These are phyloP conservation scores for Corydoras maculifer DNA, from an alignment of 2,113 vertebrate genomes.

Conservation along the genomic window DNA sequence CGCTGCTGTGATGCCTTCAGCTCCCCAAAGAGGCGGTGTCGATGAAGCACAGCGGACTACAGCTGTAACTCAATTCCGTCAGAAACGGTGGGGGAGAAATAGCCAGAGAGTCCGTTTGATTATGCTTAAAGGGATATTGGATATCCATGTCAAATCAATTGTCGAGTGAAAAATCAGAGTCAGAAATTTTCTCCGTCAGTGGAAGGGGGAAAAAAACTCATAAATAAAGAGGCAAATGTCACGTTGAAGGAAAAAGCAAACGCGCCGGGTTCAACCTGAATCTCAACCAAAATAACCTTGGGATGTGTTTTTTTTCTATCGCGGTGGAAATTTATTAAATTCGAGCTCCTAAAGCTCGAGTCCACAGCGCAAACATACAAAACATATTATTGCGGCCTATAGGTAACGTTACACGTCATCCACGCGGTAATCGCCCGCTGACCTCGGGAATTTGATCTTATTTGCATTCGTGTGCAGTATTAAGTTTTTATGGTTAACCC, in stretches of 20 bases:
- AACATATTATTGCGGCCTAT: background rate
- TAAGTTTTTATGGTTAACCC: background rate
- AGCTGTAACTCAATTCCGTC: slow-evolving; percentile 65
- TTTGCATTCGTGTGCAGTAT: slow-evolving; percentile 6
- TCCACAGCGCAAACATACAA: slow-evolving; percentile 13
- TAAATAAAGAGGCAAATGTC: slow-evolving; percentile 59
- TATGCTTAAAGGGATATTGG: slow-evolving; percentile 74
- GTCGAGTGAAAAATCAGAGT: slow-evolving; percentile 61
- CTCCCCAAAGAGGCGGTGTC: slow-evolving; percentile 31
- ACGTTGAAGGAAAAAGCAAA: slow-evolving; percentile 39
- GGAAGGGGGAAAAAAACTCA: slow-evolving; percentile 55
- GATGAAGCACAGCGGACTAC: slow-evolving; percentile 47
- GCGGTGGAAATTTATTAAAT: slow-evolving; percentile 33
- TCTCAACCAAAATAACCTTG: slow-evolving; percentile 40
- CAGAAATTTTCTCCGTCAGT: slow-evolving; percentile 61
- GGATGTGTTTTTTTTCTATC: slow-evolving; percentile 38
- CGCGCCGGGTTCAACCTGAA: slow-evolving; percentile 38
- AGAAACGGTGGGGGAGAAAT: slow-evolving; percentile 56
- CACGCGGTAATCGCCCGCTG: background rate
- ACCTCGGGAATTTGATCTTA: slow-evolving; percentile 4
- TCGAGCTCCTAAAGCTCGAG: slow-evolving; percentile 23
- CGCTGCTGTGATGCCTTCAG: slow-evolving; percentile 32
- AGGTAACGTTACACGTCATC: slow-evolving; percentile 4
- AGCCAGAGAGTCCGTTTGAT: slow-evolving; percentile 66
- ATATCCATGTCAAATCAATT: slow-evolving; percentile 75